phyloP scores from a whole-genome alignment of 2,888 invertebrate species.

The Oligia latruncula region DNA sequence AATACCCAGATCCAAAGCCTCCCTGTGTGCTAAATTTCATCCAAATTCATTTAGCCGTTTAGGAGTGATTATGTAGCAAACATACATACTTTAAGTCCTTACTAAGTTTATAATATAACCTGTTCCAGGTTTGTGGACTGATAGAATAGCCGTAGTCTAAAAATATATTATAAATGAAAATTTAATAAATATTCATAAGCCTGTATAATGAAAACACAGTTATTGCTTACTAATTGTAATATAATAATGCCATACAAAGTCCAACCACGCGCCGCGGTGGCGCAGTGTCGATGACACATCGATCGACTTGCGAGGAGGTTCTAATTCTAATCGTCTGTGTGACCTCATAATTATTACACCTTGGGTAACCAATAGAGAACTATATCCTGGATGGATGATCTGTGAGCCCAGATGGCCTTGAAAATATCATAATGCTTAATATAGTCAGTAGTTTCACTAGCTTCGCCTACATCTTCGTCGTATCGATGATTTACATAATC shows the following conservation, averaged over 20 bases:
- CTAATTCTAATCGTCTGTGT: conserved; percentile 38
- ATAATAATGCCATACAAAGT: conserved; percentile 54
- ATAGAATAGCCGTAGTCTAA: neutral
- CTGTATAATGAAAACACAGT: conserved; percentile 36
- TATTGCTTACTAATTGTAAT: conserved; percentile 49
- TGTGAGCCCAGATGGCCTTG: conserved; percentile 10
- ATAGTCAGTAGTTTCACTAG: neutral
- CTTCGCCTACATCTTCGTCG: neutral
- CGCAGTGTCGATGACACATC: conserved; percentile 58
- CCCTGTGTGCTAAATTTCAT: neutral
- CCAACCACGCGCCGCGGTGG: conserved; percentile 24
- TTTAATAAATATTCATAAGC: conserved; percentile 35
- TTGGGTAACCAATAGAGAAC: conserved; percentile 4
- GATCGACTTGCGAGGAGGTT: conserved; percentile 32
- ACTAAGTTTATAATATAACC: neutral
- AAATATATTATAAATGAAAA: neutral
- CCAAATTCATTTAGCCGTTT: neutral
- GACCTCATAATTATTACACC: conserved; percentile 43
- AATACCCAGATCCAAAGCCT: neutral
- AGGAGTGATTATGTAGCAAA: neutral
- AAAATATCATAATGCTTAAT: neutral
- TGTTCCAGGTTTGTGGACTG: neutral
- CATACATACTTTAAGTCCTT: neutral
- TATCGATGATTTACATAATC: neutral
- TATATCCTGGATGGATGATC: conserved; percentile 39